Base-by-base conservation (phyloP, 1,140 invertebrate species). In the Drosophila miranda region DNA sequence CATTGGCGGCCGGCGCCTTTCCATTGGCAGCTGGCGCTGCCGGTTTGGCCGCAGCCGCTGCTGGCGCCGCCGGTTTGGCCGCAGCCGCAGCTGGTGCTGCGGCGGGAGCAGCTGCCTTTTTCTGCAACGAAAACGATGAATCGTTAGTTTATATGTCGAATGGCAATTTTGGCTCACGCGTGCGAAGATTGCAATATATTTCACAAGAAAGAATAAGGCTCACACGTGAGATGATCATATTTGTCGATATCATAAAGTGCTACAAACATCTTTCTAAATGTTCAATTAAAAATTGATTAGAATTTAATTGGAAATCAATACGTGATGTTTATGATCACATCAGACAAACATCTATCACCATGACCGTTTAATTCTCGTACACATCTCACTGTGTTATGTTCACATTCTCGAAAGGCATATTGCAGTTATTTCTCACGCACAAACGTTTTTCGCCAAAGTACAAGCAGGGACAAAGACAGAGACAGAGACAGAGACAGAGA, bases 61-160 rank as follows among this genome's bases (percentile, higher is more conserved):
- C 54, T 23, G 56, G 50, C 2, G 77, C 57, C 45, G 76, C 57
- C 28, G 73, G 53, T 13, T 46, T 30, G 5, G 57, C 58, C 13
- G 78, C 62, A 21, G 69, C 75, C 45, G 78, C 66, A 19, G 75
- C 76, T 6, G 75, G 49, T 1, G 71, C 72, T 3, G 75, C 58
- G 1, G 79, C 70, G 14, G 76, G 38, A 16, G 60, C 58, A 49
- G 79, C 83, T 74, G 75, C 67, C 63, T 76, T 84, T 73, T 84
- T 84, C 81, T 86, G 81, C 6, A 84, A 83, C 30, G 2, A 9
- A 28, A 58, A 38, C 2, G 3, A 1, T 2, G 0, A 19, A 21
- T 1, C 14, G 14, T 53, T 58, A 26, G 14, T n/a, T 19, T 6
- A 7, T 2, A 4, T 13, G 7, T 13, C 8, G 8, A 16, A 9